phyloP scores from a whole-genome alignment of 2,113 vertebrate genomes.

The Galbula dea region DNA sequence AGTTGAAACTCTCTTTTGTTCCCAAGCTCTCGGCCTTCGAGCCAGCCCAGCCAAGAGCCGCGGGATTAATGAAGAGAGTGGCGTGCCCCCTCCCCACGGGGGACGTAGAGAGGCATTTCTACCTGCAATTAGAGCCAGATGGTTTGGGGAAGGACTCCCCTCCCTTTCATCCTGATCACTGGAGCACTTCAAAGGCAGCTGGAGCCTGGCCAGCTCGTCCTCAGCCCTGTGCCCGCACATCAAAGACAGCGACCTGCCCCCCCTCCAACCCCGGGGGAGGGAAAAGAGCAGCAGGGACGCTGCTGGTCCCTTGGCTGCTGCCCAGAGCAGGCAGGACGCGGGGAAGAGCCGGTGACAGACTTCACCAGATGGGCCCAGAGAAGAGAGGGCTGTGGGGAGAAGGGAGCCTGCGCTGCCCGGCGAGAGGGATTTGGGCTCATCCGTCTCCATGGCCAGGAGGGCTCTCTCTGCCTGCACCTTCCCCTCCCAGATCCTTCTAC shows the following conservation, averaged over 20 bases:
- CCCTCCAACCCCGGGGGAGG: conserved; percentile 12
- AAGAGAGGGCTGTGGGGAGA: not conserved
- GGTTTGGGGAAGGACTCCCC: conserved; percentile 64
- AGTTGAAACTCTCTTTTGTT: conserved; percentile 28
- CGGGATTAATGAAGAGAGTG: conserved; percentile 31
- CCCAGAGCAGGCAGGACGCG: not conserved
- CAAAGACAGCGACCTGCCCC: conserved; percentile 29
- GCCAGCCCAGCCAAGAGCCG: not conserved
- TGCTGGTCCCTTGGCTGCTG: conserved; percentile 58
- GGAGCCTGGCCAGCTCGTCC: conserved; percentile 56
- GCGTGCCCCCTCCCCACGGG: conserved; percentile 14
- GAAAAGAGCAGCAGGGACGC: conserved; percentile 51
- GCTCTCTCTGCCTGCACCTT: not conserved
- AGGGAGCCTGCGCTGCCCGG: not conserved
- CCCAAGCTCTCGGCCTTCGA: not conserved
- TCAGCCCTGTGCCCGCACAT: conserved; percentile 53
- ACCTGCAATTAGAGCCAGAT: conserved; percentile 78
- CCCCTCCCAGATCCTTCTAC: not conserved
- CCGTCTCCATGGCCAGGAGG: not conserved
- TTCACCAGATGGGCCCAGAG: not conserved
- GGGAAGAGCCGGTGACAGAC: conserved; percentile 10
- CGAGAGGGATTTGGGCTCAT: fast-evolving
- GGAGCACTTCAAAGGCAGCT: conserved; percentile 75
- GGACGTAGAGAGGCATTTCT: conserved; percentile 54
- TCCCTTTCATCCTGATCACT: conserved; percentile 75